A percentile compares a stretch with the other conserved stretches of the same genome.
Conservation (phyloP, 2,113 vertebrate genomes). For the Spilogale gracilis region DNA sequence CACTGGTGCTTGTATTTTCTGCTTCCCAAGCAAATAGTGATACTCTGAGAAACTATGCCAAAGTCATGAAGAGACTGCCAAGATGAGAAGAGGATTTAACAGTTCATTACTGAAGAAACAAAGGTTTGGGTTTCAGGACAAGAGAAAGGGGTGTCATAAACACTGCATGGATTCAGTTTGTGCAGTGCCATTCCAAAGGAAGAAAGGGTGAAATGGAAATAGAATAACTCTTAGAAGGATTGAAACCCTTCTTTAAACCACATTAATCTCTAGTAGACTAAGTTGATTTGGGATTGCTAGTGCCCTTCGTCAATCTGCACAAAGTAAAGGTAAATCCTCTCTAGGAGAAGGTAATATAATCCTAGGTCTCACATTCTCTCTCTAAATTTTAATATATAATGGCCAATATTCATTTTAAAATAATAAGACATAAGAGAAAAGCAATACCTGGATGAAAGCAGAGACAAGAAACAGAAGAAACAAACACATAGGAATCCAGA, state of each 20-base stretch:
- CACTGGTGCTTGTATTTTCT: not conserved
- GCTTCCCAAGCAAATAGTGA: not conserved
- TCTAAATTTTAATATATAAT: conserved; percentile 12
- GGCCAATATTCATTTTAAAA: conserved; percentile 18
- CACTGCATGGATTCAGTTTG: not conserved
- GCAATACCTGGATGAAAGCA: conserved; percentile 16
- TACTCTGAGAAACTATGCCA: not conserved
- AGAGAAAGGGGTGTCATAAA: not conserved
- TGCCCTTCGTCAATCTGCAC: not conserved
- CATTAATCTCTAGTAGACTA: not conserved
- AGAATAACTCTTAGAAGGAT: not conserved
- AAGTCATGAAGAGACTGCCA: not conserved
- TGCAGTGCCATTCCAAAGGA: not conserved
- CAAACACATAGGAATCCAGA: conserved; percentile 17
- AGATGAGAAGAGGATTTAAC: not conserved
- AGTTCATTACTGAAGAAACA: not conserved
- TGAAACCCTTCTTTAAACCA: not conserved
- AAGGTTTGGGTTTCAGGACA: not conserved
- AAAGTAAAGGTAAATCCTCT: conserved; percentile 1
- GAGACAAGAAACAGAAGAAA: conserved; percentile 49
- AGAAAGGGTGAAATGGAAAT: not conserved
- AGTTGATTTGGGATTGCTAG: not conserved
- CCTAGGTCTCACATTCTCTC: not conserved
- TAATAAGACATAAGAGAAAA: not conserved
- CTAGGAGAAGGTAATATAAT: not conserved